Percentiles rank a stretch among this genome's conserved stretches.
Evolutionary conservation across 2,113 vertebrate genomes (phyloP).

Genomic region (Abramis brama): DNA sequence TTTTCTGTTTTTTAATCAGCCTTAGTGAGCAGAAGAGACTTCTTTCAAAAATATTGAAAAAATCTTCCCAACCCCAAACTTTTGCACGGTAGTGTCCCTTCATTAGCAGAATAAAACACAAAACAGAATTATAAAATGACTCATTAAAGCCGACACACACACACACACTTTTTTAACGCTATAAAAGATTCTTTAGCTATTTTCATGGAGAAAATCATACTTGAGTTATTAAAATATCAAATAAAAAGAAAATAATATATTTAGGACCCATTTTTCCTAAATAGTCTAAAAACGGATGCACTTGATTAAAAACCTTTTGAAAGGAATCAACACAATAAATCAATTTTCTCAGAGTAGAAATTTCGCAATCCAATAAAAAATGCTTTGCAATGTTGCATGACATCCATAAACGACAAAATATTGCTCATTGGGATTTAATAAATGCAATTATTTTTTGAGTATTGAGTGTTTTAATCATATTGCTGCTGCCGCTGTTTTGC

Average conservation of each 20-base stretch:
- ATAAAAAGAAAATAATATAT: background rate
- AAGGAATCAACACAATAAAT: background rate
- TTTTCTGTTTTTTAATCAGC: background rate
- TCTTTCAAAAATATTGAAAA: too few relatives aligned
- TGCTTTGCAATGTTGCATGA: background rate
- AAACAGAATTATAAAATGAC: background rate
- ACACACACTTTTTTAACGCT: background rate
- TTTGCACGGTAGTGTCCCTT: background rate
- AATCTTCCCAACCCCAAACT: background rate
- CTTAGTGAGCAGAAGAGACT: background rate
- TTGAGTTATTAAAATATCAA: background rate
- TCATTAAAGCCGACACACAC: too few relatives aligned
- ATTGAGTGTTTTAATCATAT: background rate
- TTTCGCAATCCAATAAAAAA: background rate
- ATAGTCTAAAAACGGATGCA: background rate
- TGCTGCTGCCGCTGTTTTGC: background rate
- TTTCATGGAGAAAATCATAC: background rate
- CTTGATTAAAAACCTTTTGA: background rate
- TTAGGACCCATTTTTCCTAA: background rate
- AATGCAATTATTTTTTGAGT: background rate
- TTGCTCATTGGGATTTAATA: background rate
- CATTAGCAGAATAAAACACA: background rate
- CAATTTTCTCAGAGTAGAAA: background rate
- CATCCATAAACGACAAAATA: background rate
- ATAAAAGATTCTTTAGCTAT: background rate